Conservation (phyloP, 2,797 vertebrate genomes). For the Gorsachius magnificus region DNA sequence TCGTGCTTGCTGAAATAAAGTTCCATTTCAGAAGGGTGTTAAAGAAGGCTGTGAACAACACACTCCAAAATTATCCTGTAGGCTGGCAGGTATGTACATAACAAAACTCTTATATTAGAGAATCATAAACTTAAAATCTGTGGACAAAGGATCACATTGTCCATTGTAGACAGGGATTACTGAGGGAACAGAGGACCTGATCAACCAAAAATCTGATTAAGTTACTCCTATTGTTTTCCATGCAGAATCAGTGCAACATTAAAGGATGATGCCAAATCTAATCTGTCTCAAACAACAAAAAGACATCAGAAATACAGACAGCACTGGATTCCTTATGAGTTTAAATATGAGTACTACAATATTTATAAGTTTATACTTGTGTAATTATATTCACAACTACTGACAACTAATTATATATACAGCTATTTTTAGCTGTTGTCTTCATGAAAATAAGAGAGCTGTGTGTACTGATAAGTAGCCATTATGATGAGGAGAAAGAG, state of each 20-base stretch:
- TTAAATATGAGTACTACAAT: neutral
- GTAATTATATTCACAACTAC: neutral
- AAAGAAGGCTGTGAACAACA: neutral
- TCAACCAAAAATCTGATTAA: neutral
- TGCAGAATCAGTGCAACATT: neutral
- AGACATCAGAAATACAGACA: neutral
- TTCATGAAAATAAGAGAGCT: neutral
- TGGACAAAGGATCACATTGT: neutral
- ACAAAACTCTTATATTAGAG: neutral
- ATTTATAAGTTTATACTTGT: neutral
- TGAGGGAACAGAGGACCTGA: neutral
- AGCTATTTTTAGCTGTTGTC: neutral
- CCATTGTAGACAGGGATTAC: neutral
- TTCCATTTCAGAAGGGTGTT: neutral
- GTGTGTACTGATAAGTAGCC: neutral
- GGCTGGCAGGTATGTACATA: neutral
- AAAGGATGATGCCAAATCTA: neutral
- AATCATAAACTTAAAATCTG: neutral
- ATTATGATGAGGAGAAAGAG: neutral
- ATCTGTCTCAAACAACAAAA: neutral
- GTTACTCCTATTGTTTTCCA: neutral
- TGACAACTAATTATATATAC: neutral
- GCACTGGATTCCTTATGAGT: neutral
- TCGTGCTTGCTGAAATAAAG: neutral
- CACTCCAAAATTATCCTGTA: neutral